Evolutionary conservation across 2,113 vertebrate genomes (phyloP), one percentile per base, ranked within the genome.

Genomic region (Odobenus rosmarus): DNA sequence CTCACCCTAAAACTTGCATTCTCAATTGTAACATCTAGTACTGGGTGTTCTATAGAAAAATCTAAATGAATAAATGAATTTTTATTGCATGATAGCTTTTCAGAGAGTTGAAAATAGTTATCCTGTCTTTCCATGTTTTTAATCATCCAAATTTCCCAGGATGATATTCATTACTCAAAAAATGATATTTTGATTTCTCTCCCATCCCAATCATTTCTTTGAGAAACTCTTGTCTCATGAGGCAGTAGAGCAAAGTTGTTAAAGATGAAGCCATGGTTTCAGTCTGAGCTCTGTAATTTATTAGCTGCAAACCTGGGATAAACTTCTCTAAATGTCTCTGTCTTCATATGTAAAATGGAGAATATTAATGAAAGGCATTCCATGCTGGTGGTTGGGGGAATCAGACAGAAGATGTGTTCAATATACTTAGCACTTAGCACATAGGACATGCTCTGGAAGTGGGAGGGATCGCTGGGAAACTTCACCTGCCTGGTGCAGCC

Each of bases 401-500:
- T 28, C 39, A 85, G 55, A 12, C 4, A 21, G 5, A 53, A 4
- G 19, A 18, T 36, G 8, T 36, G 1, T 55, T 87, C 53, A 26
- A 7, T 31, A 16, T 12, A 24, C 7, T 31, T 39, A 14, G 2
- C 6, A 5, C 18, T 23, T 5, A 5, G 0, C 12, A 10, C 39
- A 24, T 10, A 0, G 0, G 8, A 13, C 2, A 9, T 49, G 14
- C 14, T 64, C 42, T 46, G 33, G 7, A 64, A 51, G 2, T 18
- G 3, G 16, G 28, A 59, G 36, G 12, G 39, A 18, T n/a, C 6
- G 5, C 2, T 84, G 2, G 33, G 42, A 11, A 49, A 4, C 8
- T 31, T 10, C 19, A 4, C 7, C 46, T 46, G 39, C 26, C 28
- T 82, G 61, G 23, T 21, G 8, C 5, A 55, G 26, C 19, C 49